phyloP scores from a whole-genome alignment of 2,888 invertebrate genomes.

The Dynastes maya region DNA sequence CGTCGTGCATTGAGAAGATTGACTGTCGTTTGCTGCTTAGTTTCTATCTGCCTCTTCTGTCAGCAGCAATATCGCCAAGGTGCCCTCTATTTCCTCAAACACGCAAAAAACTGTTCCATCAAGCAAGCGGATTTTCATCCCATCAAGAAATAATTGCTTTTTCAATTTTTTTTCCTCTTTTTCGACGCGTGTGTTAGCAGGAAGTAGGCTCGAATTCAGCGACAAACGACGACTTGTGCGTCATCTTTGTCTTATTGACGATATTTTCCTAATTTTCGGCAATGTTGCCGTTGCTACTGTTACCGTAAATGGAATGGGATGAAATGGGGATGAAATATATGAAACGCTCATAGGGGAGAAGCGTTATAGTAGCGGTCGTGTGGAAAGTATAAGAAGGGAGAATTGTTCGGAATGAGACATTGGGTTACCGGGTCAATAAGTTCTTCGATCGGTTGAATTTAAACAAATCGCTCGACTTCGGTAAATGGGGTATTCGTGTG shows the following conservation, averaged over 20 bases:
- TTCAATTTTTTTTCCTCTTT: constrained; percentile 3
- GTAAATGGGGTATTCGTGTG: neutral
- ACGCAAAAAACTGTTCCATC: constrained; percentile 15
- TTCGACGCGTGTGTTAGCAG: neutral
- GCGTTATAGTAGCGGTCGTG: neutral
- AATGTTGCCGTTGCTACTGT: neutral
- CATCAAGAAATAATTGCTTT: constrained; percentile 8
- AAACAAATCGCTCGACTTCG: constrained; percentile 23
- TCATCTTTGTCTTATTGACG: neutral
- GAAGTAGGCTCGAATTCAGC: neutral
- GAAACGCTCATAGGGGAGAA: neutral
- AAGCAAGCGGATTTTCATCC: neutral
- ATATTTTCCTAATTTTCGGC: neutral
- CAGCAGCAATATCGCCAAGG: neutral
- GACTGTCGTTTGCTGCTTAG: constrained; percentile 17
- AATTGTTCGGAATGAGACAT: neutral
- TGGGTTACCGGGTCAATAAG: constrained; percentile 21
- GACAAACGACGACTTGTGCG: neutral
- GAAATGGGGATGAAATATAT: neutral
- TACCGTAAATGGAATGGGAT: neutral
- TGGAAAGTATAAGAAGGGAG: neutral
- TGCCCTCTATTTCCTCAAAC: neutral
- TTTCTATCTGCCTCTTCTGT: constrained; percentile 4
- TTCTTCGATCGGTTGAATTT: constrained; percentile 18
- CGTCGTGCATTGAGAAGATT: neutral